Evolutionary conservation across 2,888 invertebrate genomes (phyloP), one percentile per base, ranked within the genome.

Genomic region (Himalopsyche japonica): DNA sequence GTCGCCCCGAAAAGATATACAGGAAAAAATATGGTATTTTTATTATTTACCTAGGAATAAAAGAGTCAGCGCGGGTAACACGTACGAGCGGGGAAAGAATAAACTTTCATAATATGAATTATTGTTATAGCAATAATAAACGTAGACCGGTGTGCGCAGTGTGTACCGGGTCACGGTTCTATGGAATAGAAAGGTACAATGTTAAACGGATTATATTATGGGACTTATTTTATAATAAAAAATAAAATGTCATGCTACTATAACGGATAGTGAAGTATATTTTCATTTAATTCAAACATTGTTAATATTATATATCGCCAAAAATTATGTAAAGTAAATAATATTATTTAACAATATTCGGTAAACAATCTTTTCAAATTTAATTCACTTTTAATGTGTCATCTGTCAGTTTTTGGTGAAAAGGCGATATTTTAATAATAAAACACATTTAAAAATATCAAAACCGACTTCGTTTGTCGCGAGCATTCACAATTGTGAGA

Each of bases 21-120:
- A 80, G 79, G 83, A 81, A 83, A 86, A 81, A 81, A 85, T 84
- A 85, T 84, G 85, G 85, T 76, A 84, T 85, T 86, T 86, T 86
- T 86, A 86, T 86, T 86, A 86, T 86, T 86, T 86, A 86, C 86
- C 86, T 86, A 86, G 82, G 85, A 86, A 86, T 86, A 85, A 85
- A 85, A 82, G 86, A 85, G 86, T 85, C 78, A 20, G 32, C 82
- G 79, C 82, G 79, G 83, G 79, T 57, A 82, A 82, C 85, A 85
- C 85, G 85, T 82, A 82, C 86, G 84, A 48, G 57, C 76, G 80
- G 82, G 86, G 79, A 84, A 86, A 86, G 86, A 85, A 86, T 86
- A 86, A 85, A 86, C 83, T 85, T 85, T 84, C 86, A 64, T 84
- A 84, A 84, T 86, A 83, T 86, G 85, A 86, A 86, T 85, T 86